Percentiles rank a stretch among this genome's conserved stretches.
These are phyloP conservation scores for Cuculus canorus DNA, from an alignment of 2,797 vertebrate genomes.

Conservation along the genomic window DNA sequence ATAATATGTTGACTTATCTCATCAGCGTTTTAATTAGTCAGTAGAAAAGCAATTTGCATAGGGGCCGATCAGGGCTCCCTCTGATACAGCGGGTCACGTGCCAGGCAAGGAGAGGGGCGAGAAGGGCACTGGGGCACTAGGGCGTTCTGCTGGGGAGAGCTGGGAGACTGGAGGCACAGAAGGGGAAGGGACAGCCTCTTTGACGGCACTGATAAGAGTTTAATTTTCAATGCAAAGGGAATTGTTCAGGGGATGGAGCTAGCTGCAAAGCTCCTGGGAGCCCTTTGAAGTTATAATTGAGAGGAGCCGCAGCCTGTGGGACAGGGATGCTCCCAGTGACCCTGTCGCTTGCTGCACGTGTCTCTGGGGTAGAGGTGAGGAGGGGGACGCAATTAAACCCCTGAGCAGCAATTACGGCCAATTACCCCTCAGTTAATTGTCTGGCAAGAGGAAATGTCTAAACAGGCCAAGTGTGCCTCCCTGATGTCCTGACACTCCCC, in stretches of 20 bases:
- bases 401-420: conserved; percentile 54
- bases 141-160: background rate
- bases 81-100: background rate
- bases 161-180: background rate
- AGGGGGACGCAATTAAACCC: conserved; percentile 10
- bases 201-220: background rate
- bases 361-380: background rate
- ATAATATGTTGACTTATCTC: conserved; percentile 69
- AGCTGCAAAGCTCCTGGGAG: conserved; percentile 40
- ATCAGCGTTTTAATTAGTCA: conserved; percentile 66
- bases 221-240: conserved; percentile 37
- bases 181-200: background rate
- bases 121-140: conserved; percentile 43
- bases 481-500: conserved; percentile 23
- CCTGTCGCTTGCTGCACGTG: conserved; percentile 42
- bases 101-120: background rate
- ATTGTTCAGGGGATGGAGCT: background rate
- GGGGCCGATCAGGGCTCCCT: background rate
- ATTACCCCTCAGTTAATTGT: conserved; percentile 59
- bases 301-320: conserved; percentile 18
- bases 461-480: background rate
- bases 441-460: conserved; percentile 59
- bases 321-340: conserved; percentile 27
- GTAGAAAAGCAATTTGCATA: conserved; percentile 57
- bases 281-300: conserved; percentile 67